Conservation (phyloP, 2,113 vertebrate species). For the Castor canadensis region DNA sequence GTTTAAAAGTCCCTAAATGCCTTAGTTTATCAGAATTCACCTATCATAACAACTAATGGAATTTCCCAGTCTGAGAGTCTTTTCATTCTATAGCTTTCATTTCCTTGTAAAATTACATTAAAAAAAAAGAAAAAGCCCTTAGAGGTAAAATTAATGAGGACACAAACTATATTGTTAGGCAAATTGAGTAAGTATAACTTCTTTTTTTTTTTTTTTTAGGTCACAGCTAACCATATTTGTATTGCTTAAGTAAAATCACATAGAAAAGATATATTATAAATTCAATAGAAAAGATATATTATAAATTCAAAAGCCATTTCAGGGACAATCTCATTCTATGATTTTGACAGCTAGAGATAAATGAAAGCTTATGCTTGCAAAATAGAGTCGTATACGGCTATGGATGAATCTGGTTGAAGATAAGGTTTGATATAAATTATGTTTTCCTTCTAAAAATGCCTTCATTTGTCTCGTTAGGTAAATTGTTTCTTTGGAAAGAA, state of each 20-base stretch:
- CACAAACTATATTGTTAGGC: background rate
- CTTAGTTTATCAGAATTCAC: slow-evolving; percentile 1
- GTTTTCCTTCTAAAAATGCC: background rate
- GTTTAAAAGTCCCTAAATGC: background rate
- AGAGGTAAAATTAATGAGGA: slow-evolving; percentile 38
- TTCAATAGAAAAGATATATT: background rate
- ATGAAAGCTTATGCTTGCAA: background rate
- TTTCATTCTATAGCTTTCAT: background rate
- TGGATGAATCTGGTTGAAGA: background rate
- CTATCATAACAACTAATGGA: background rate
- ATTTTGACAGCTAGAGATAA: background rate
- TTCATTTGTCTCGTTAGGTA: background rate
- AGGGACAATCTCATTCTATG: background rate
- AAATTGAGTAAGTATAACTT: slow-evolving; percentile 29
- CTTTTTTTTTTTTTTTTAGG: too few species aligned
- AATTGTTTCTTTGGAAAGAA: background rate
- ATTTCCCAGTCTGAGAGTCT: background rate
- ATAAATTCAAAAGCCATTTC: background rate
- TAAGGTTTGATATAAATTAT: background rate
- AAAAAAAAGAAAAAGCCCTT: background rate
- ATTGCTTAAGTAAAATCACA: slow-evolving; percentile 22
- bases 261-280: background rate
- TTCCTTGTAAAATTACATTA: background rate
- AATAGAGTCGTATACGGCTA: background rate
- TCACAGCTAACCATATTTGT: slow-evolving; percentile 15